These are phyloP conservation scores for Campopleginae sp. DNA, from an alignment of 2,888 invertebrate species.

Conservation along the genomic window DNA sequence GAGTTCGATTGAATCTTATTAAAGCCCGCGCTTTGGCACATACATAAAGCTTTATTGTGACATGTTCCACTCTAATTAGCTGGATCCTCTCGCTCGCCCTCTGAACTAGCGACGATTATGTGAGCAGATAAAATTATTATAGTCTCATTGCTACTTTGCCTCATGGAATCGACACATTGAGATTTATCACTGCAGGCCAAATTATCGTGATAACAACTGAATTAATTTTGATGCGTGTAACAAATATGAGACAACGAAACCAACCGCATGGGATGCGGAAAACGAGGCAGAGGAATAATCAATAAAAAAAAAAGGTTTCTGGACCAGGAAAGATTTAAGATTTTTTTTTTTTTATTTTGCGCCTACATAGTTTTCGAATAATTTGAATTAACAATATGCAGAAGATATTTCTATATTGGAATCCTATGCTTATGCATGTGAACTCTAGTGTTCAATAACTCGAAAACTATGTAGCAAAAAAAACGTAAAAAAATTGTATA, in stretches of 20 bases:
- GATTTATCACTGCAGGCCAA: conserved; percentile 1
- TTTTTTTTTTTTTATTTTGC: too few relatives aligned
- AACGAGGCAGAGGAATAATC: not conserved
- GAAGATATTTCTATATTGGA: too few relatives aligned
- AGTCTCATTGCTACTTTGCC: not conserved
- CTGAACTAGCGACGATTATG: conserved; percentile 25
- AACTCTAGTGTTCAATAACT: too few relatives aligned
- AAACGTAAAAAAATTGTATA: too few relatives aligned
- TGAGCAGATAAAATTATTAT: conserved; percentile 39
- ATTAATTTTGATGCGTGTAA: not conserved
- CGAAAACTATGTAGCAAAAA: too few relatives aligned
- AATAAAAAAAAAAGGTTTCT: not conserved
- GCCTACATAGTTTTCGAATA: too few relatives aligned
- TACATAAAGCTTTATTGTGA: conserved; percentile 46
- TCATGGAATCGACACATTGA: not conserved
- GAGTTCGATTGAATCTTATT: conserved; percentile 56
- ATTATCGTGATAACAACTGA: not conserved
- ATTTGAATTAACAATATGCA: too few relatives aligned
- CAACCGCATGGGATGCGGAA: not conserved
- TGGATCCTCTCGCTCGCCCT: not conserved
- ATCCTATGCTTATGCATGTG: too few relatives aligned
- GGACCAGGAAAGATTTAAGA: too few relatives aligned
- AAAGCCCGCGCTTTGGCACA: conserved; percentile 39
- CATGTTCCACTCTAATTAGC: conserved; percentile 63
- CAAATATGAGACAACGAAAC: not conserved